Evolutionary conservation across 1,140 invertebrate genomes (phyloP).

Genomic region (Chironomus tepperi): DNA sequence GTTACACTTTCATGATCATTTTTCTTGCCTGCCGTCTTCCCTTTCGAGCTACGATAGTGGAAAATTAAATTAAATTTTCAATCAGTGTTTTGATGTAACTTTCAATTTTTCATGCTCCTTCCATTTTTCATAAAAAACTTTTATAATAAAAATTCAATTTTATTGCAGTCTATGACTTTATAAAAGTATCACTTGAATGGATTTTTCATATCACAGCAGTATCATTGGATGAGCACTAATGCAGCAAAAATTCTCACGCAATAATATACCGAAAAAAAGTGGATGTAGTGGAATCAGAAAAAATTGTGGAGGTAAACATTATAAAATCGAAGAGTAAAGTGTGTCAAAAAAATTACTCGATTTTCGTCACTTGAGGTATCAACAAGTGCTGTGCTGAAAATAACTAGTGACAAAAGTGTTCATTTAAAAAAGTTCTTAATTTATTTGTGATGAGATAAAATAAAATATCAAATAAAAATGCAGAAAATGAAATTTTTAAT

Average conservation of each 20-base stretch:
- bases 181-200: no score
- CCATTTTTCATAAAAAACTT: no score
- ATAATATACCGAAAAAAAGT: not conserved
- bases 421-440: not conserved
- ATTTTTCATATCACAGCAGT: no score
- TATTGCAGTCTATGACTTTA: no score
- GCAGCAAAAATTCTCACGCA: not conserved
- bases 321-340: not conserved
- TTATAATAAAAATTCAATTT: no score
- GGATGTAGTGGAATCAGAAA: not conserved
- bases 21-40: not conserved
- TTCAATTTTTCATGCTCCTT: no score
- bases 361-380: not conserved
- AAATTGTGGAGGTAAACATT: not conserved
- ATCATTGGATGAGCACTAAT: no score
- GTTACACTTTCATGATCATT: conserved; percentile 2
- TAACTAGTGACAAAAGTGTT: not conserved
- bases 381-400: conserved; percentile 1
- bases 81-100: no score
- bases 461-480: not conserved
- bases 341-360: conserved; percentile 4
- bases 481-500: conserved; percentile 3
- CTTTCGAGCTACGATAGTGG: no score
- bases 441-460: not conserved
- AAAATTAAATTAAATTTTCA: no score